Base-by-base conservation (phyloP, 1,140 invertebrate species). In the Drosophila pachea region DNA sequence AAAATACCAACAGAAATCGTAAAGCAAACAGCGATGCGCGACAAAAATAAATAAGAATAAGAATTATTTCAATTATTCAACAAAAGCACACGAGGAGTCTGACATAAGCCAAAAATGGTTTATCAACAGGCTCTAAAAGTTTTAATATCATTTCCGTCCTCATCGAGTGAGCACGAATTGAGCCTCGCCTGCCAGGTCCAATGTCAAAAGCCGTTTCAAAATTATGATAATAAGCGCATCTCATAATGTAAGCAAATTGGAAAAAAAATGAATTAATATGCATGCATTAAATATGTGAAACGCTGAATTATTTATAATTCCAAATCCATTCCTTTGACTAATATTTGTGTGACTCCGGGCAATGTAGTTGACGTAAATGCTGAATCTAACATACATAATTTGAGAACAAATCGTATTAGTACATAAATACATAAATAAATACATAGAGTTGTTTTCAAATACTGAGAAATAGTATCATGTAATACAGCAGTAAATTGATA, bases 101-200 rank as follows among this genome's bases (percentile, higher is more conserved):
- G n/a, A n/a, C n/a, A n/a, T n/a, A n/a, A n/a, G n/a, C n/a, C 16
- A 9, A 53, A 54, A 59, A 35, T 62, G 45, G 56, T 67, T 42
- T 61, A 71, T 72, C 65, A 56, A 62, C 29, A 49, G 50, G 31
- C 42, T 33, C 8, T 49, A 64, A 84, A 84, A 83, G 63, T 83
- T 83, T 83, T 78, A 84, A 83, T 84, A 73, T 79, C 68, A 79
- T 75, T 76, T 68, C 65, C 56, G 50, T 54, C 79, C 79, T 84
- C 76, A 83, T 83, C 79, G 48, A 76, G 68, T 55, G 12, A 33
- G 62, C 66, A 74, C 73, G 70, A 83, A 83, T 84, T 78, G 73
- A 78, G 78, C 68, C 68, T 58, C 70, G 76, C 66, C 79, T 33
- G 38, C 49, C 52, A 71, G 78, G 68, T 78, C 59, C 54, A 48